Evolutionary conservation across 1,140 invertebrate species (phyloP), one percentile per base, ranked within the genome.

Genomic region (Platyscapa corneri): DNA sequence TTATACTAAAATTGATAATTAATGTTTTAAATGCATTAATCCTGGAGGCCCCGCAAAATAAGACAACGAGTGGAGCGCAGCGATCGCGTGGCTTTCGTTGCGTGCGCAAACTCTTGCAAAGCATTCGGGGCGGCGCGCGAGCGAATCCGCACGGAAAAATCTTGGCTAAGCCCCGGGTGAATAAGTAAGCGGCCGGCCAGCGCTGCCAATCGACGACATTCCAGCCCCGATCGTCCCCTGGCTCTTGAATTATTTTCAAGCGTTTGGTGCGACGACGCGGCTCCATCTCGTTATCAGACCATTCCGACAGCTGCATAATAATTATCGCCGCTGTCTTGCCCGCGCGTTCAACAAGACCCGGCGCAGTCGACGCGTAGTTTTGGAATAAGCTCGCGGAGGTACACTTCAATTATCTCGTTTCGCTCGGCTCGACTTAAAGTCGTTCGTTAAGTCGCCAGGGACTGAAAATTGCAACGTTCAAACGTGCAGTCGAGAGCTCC

Each of bases 1-100:
- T n/a, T 77, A 67, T 77, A 82, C 32, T 53, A 46, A 76, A 82
- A 76, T 67, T 67, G 30, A 67, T 82, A 76, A 86, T 86, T 82
- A 82, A 46, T n/a, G 16, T 12, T 27, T 30, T 32, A 49, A 53
- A 34, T 32, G 65, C n/a, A n/a, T n/a, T n/a, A n/a, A 80, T 80
- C 67, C 39, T 70, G 42, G 37, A 70, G 27, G 39, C 23, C n/a
- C n/a, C n/a, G n/a, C n/a, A n/a, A n/a, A n/a, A n/a, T n/a, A n/a
- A n/a, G n/a, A n/a, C n/a, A n/a, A n/a, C n/a, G n/a, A n/a, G n/a
- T n/a, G n/a, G n/a, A n/a, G n/a, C n/a, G n/a, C n/a, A n/a, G n/a
- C n/a, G n/a, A n/a, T n/a, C n/a, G n/a, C n/a, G n/a, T n/a, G n/a
- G n/a, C n/a, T n/a, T n/a, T n/a, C n/a, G n/a, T n/a, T n/a, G n/a